Conservation (phyloP, 2,113 vertebrate genomes). For the Chloebia gouldiae region DNA sequence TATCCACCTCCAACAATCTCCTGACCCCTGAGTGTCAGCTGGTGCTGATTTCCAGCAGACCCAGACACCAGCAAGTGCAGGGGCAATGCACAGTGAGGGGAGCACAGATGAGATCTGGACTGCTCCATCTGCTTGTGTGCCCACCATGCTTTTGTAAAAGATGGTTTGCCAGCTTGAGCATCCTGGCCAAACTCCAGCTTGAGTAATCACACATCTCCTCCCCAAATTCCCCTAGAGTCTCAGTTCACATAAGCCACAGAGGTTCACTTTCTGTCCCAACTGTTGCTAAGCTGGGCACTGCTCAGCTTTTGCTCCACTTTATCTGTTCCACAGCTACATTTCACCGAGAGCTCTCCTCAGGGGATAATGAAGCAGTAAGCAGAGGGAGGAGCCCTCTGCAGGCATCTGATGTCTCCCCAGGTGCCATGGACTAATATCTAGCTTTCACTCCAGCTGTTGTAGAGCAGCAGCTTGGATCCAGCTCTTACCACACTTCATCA, state of each 20-base stretch:
- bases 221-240: background rate
- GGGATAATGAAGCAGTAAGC: background rate
- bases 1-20: background rate
- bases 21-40: background rate
- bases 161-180: background rate
- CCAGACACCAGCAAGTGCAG: accelerated
- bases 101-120: background rate
- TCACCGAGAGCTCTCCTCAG: background rate
- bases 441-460: background rate
- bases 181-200: conserved; percentile 6
- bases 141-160: background rate
- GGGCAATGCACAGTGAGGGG: background rate
- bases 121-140: background rate
- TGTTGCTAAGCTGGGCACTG: background rate
- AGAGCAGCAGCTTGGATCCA: background rate
- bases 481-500: background rate
- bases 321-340: background rate
- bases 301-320: background rate
- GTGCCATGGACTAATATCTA: background rate
- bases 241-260: background rate
- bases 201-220: background rate
- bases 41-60: background rate
- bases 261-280: background rate
- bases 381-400: background rate
- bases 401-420: background rate